Evolutionary conservation across 2,888 invertebrate genomes (phyloP), one percentile per base, ranked within the genome.

Genomic region (Philereme transversata): DNA sequence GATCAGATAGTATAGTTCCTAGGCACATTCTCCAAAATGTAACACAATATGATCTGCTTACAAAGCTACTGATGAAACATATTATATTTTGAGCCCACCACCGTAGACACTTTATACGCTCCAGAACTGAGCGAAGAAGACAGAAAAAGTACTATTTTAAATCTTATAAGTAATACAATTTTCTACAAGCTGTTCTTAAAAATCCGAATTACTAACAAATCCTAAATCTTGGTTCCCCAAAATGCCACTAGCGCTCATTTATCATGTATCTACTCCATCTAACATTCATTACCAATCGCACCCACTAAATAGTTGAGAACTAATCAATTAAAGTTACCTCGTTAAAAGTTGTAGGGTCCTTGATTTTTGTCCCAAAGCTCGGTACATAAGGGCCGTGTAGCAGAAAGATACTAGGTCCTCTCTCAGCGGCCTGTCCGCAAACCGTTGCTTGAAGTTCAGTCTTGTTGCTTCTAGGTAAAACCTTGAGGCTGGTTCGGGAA

Each of bases 361-460:
- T 4, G 95, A 94, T 82, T 94, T 94, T 76, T 95, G 95, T 56
- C 96, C 96, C 69, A 93, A 85, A 56, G 94, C 93, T 67, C 96
- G 90, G 68, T 95, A 91, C 76, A 94, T 93, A 58, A 94, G 93
- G 8, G 95, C 95, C 0, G 95, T 94, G 51, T 95, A 95, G 62
- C 88, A 94, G 80, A 78, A 94, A 84, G 89, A 90, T 83, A 93
- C 94, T 84, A 93, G 94, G 93, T 92, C 95, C 83, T 79, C 93
- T 84, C 82, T 94, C 71, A 72, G 93, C 4, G 82, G 72, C 33
- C 77, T 78, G 6, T 85, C 83, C n/a, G 77, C 68, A 57, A 75
- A 77, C 36, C 83, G 81, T 57, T 79, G 78, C 58, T 76, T 79
- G 72, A 91, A 90, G 73, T 86, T 89, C 55, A 92, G 79, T 72